These are phyloP conservation scores for Micromussa lordhowensis DNA, from an alignment of 92 coral and sea anemone genomes.

Conservation along the genomic window DNA sequence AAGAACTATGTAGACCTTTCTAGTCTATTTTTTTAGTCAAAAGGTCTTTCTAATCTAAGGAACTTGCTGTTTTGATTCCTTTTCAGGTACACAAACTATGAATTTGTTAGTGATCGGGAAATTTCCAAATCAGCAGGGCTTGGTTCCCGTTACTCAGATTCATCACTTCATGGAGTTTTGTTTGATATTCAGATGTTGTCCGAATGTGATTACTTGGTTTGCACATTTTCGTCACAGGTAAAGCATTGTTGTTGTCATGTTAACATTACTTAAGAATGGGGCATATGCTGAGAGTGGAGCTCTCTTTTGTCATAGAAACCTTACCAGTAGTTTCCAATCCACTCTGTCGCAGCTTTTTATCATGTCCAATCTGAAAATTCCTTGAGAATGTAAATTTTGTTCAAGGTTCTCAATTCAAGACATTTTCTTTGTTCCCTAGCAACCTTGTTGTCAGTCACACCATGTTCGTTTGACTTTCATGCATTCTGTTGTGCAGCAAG, in stretches of 20 bases:
- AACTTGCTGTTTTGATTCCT: background rate
- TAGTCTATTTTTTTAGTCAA: background rate
- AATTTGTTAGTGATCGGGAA: conserved; percentile 85
- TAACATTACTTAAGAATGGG: background rate
- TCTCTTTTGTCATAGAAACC: background rate
- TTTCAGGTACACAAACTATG: conserved; percentile 83
- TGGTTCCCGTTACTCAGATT: conserved; percentile 83
- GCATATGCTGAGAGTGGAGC: background rate
- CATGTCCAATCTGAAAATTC: too few relatives aligned
- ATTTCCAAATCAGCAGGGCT: conserved; percentile 95
- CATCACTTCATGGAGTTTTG: conserved; percentile 94
- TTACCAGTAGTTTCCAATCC: too few relatives aligned
- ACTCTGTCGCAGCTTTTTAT: too few relatives aligned
- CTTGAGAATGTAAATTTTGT: too few relatives aligned
- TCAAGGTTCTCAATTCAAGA: too few relatives aligned
- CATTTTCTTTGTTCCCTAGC: too few relatives aligned
- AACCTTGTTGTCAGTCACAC: too few relatives aligned
- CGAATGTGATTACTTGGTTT: conserved; percentile 93
- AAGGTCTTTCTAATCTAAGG: background rate
- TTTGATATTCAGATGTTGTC: conserved; percentile 98
- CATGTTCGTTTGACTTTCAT: too few relatives aligned
- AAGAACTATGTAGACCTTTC: too few relatives aligned
- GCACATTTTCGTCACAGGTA: conserved; percentile 99
- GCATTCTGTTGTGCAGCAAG: too few relatives aligned
- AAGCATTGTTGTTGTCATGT: background rate